Evolutionary conservation across 2,797 vertebrate genomes (phyloP).

Genomic region (Malurus splendens): DNA sequence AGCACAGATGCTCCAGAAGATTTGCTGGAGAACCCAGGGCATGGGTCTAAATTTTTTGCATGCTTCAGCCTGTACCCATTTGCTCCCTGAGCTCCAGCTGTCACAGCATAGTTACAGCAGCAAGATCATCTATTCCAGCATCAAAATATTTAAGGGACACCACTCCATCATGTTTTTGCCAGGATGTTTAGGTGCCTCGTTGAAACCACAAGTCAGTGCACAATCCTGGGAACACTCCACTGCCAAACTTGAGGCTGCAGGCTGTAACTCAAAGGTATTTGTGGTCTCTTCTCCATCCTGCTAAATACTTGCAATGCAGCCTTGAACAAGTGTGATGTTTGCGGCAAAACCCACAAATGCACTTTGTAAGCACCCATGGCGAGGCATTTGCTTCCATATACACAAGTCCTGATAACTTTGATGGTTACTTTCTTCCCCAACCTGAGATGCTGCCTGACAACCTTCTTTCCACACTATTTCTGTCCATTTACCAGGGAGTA

Average conservation of each 20-base stretch:
- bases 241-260: background rate
- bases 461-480: background rate
- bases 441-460: background rate
- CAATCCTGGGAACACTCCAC: background rate
- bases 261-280: background rate
- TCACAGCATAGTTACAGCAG: background rate
- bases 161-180: background rate
- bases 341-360: background rate
- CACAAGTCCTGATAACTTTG: background rate
- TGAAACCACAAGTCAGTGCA: background rate
- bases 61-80: slow-evolving; percentile 29
- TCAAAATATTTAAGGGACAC: background rate
- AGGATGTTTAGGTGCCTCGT: background rate
- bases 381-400: background rate
- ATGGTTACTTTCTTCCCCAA: background rate
- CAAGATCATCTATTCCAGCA: background rate
- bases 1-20: slow-evolving; percentile 29
- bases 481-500: background rate
- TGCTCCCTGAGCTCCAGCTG: slow-evolving; percentile 25
- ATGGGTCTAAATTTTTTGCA: background rate
- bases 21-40: background rate
- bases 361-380: background rate
- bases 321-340: background rate
- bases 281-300: background rate
- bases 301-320: background rate